Percentiles rank a stretch among this genome's conserved stretches.
Conservation (phyloP, 2,888 invertebrate genomes). For the Byasa hedistus region DNA sequence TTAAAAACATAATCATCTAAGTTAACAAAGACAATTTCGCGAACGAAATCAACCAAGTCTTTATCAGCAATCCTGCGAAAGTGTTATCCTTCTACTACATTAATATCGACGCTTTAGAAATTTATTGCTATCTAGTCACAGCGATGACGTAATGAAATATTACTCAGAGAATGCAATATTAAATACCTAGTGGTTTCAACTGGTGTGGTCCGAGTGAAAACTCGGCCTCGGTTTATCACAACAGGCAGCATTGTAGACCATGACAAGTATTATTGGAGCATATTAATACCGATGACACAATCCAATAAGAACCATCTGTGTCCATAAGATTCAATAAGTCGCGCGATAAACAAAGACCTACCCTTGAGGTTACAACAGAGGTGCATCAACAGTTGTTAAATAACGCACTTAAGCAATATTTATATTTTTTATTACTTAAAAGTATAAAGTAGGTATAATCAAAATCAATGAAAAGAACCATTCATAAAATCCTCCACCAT, state of each 20-base stretch:
- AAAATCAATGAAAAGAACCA: too few species aligned
- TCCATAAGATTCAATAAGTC: constrained; percentile 68
- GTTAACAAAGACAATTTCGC: too few species aligned
- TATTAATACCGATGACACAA: constrained; percentile 78
- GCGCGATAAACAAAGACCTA: constrained; percentile 65
- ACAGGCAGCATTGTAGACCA: constrained; percentile 69
- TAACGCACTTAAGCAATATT: not conserved
- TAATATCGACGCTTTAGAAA: not conserved
- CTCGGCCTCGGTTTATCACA: constrained; percentile 61
- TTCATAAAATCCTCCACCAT: too few species aligned
- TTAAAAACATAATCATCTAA: too few species aligned
- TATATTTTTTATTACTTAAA: too few species aligned
- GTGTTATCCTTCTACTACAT: too few species aligned
- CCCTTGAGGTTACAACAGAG: constrained; percentile 63
- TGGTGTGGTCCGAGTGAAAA: constrained; percentile 70
- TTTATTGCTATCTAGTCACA: constrained; percentile 10
- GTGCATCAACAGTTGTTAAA: constrained; percentile 40
- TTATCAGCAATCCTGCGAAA: too few species aligned
- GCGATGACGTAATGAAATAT: constrained; percentile 13
- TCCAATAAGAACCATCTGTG: constrained; percentile 76
- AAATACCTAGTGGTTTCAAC: constrained; percentile 42
- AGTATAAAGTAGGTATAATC: too few species aligned
- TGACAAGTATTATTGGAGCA: constrained; percentile 70
- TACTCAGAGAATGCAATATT: constrained; percentile 29
- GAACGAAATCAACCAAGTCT: too few species aligned